Evolutionary conservation across 2,113 vertebrate genomes (phyloP), one percentile per base, ranked within the genome.

Genomic region (Quiscalus mexicanus): DNA sequence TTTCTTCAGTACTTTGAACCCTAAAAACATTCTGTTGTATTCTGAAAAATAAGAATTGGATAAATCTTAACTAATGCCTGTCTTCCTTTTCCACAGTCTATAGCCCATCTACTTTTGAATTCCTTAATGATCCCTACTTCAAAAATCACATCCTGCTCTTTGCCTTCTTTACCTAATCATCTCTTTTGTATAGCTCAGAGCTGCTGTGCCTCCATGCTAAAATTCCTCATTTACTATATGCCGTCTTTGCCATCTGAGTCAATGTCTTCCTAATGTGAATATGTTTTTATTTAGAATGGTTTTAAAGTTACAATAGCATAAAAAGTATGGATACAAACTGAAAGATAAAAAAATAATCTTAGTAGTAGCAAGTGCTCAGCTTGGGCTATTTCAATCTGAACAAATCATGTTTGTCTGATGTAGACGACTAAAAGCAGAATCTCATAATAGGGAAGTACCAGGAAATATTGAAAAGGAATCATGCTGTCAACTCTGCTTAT

Each of bases 391-490:
- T 92, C 85, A 93, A 60, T 47, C 44, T 52, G 83, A 93, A 90
- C 56, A 88, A 88, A 93, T 74, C 47, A 44, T 41, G 50, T 85
- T 94, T 90, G 82, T 88, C 85, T 93, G 82, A 70, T 90, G 44
- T 12, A 68, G 85, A 63, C 68, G 78, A 90, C 64, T 90, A 49
- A 96, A 95, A 94, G 90, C 80, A 81, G 55, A 74, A 80, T 81
- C 64, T 94, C 49, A 24, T 85, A 88, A 91, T 74, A 82, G 71
- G 22, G 85, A 91, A 94, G 47, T 93, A 83, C 44, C 92, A 94
- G 85, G 76, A 90, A 92, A 81, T 94, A 87, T 84, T 94, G 88
- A 91, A 93, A 83, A 86, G 45, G 67, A 89, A 89, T 95, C 91
- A 73, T 53, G 52, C 83, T 93, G 93, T 82, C 95, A 96, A 68